Percentiles rank a stretch among this genome's conserved stretches.
These are phyloP conservation scores for Rambutsinella grinnellia DNA, from an alignment of 2,888 invertebrate genomes.

Conservation along the genomic window DNA sequence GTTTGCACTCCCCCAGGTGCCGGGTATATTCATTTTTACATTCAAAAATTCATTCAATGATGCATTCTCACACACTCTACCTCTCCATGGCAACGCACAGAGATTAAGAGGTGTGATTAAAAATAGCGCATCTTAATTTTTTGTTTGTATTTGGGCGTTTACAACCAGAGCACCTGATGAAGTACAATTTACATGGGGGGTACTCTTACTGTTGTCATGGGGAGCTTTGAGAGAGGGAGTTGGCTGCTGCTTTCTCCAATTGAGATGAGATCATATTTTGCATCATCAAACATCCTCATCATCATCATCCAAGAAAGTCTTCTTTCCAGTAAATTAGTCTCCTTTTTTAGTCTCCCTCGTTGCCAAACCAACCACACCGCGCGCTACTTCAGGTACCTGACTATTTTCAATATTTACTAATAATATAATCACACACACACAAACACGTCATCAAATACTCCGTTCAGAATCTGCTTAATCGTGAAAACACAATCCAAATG, in stretches of 20 bases:
- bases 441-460: conserved; percentile 72
- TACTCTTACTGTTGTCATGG: not conserved
- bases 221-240: too few species aligned
- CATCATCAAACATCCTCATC: too few species aligned
- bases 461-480: too few species aligned
- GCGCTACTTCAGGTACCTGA: conserved; percentile 99
- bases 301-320: too few species aligned
- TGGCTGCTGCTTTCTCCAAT: too few species aligned
- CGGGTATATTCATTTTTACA: conserved; percentile 76
- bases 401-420: too few species aligned
- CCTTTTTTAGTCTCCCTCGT: too few species aligned
- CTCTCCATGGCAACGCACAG: not conserved
- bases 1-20: conserved; percentile 99
- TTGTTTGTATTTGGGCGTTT: not conserved
- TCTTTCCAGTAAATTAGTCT: too few species aligned
- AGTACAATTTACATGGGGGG: conserved; percentile 94
- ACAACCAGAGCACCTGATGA: conserved; percentile 97
- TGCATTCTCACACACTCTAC: not conserved
- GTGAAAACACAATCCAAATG: too few species aligned
- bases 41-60: not conserved
- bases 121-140: not conserved
- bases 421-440: too few species aligned
- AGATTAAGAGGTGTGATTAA: too few species aligned
- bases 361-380: conserved; percentile 86
- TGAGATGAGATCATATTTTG: too few species aligned